Evolutionary conservation across 2,113 vertebrate species (phyloP).

Genomic region (Poeciliopsis turrubarensis): DNA sequence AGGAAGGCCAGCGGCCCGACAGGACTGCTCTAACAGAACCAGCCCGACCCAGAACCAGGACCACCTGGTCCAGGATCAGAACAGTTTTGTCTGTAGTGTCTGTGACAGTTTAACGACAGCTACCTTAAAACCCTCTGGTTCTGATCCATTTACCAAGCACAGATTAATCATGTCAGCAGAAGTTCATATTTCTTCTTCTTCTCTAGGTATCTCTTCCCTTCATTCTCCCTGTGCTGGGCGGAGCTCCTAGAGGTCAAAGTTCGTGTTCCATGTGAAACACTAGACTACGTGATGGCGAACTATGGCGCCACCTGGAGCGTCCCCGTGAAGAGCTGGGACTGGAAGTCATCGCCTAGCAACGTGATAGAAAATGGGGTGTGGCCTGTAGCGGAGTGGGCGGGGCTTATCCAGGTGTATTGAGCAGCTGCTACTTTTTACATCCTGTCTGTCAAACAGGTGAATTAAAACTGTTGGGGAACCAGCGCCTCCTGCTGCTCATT

Average conservation of each 20-base stretch:
- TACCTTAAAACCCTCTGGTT: too few species aligned
- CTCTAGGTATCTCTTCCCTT: constrained; percentile 64
- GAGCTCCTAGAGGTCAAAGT: constrained; percentile 70
- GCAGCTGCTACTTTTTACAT: not conserved
- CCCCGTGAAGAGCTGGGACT: constrained; percentile 65
- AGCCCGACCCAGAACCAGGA: too few species aligned
- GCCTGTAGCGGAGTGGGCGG: constrained; percentile 56
- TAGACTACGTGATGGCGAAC: constrained; percentile 64
- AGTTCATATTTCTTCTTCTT: not conserved
- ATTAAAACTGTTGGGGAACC: not conserved
- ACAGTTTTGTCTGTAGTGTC: too few species aligned
- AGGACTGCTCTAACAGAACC: too few species aligned
- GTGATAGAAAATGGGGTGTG: constrained; percentile 68
- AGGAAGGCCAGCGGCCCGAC: too few species aligned
- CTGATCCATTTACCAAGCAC: too few species aligned
- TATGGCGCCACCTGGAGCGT: constrained; percentile 63
- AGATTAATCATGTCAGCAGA: too few species aligned
- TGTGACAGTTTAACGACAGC: too few species aligned
- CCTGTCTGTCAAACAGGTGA: not conserved
- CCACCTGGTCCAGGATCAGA: too few species aligned
- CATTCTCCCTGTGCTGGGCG: constrained; percentile 67
- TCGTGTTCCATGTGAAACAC: constrained; percentile 60
- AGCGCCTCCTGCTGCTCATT: too few species aligned
- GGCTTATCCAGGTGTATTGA: constrained; percentile 70
- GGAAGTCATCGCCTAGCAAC: constrained; percentile 70